Conservation (phyloP, 1,140 invertebrate genomes). For the Phymorhynchus buccinoides region DNA sequence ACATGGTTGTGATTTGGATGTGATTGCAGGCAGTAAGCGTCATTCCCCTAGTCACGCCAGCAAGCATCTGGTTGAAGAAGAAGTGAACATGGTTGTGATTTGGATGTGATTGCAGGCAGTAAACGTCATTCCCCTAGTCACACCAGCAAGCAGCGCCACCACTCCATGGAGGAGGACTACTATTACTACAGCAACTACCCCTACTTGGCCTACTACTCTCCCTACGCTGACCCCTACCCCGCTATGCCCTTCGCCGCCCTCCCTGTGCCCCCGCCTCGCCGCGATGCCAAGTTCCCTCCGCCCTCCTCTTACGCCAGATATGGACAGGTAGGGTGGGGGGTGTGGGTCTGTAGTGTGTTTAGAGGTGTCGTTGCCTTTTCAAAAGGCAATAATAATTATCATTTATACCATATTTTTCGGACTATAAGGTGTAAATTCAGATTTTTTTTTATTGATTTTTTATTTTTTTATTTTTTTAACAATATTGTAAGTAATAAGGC, state of each 20-base stretch:
- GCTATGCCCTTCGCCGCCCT: conserved; percentile 66
- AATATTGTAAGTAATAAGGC: too few species aligned
- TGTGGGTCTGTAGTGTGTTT: too few species aligned
- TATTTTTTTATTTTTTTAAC: too few species aligned
- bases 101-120: conserved; percentile 30
- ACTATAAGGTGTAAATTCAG: too few species aligned
- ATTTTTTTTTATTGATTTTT: too few species aligned
- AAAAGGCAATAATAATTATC: too few species aligned
- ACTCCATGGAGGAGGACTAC: conserved; percentile 68
- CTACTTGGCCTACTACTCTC: conserved; percentile 55
- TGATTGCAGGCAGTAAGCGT: too few species aligned
- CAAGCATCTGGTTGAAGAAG: conserved; percentile 46
- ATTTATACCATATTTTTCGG: too few species aligned
- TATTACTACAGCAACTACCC: conserved; percentile 45
- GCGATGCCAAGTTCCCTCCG: conserved; percentile 62
- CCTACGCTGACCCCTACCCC: conserved; percentile 56
- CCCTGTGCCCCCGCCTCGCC: conserved; percentile 60
- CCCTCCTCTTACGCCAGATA: conserved; percentile 57
- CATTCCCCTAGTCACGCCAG: conserved; percentile 43
- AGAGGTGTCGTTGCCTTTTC: too few species aligned
- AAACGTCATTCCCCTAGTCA: conserved; percentile 49
- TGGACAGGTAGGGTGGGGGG: conserved; percentile 49
- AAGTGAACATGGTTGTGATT: not conserved
- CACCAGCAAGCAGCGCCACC: conserved; percentile 59
- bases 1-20: too few species aligned